These are phyloP conservation scores for Lamellibrachia luymesi DNA, from an alignment of 1,140 invertebrate species.

Conservation along the genomic window DNA sequence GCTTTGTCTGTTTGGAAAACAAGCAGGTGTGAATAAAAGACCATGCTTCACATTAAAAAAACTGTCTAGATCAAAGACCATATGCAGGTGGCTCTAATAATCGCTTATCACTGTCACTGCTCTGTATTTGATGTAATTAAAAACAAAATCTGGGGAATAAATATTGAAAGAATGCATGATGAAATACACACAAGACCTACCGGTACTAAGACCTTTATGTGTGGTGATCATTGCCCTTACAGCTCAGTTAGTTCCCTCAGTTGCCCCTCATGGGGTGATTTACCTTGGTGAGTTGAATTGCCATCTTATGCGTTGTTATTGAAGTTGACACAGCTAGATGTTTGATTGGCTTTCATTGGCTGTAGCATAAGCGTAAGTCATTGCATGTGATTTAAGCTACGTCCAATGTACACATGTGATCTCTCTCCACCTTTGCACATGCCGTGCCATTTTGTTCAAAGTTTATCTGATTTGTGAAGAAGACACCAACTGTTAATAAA, in stretches of 20 bases:
- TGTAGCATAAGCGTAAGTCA: neutral
- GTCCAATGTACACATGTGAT: neutral
- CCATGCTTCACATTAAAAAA: too few species aligned
- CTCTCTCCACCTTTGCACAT: neutral
- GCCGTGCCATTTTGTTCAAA: neutral
- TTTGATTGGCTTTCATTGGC: neutral
- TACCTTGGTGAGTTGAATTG: conserved; percentile 4
- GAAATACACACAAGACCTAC: neutral
- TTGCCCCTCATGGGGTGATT: neutral
- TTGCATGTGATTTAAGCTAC: neutral
- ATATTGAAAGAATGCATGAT: neutral
- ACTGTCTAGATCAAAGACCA: too few species aligned
- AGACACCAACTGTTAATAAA: neutral
- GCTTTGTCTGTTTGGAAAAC: too few species aligned
- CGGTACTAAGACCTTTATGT: neutral
- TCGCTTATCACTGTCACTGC: too few species aligned
- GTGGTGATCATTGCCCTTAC: neutral
- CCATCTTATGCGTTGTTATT: neutral
- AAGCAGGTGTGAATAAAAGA: too few species aligned
- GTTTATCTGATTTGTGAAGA: neutral
- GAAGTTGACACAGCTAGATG: neutral
- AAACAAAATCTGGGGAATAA: too few species aligned
- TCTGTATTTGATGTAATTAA: too few species aligned
- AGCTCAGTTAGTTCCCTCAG: conserved; percentile 3
- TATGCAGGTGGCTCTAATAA: too few species aligned